These are phyloP conservation scores for Drosophila busckii DNA, from an alignment of 1,140 invertebrate species.

Conservation along the genomic window DNA sequence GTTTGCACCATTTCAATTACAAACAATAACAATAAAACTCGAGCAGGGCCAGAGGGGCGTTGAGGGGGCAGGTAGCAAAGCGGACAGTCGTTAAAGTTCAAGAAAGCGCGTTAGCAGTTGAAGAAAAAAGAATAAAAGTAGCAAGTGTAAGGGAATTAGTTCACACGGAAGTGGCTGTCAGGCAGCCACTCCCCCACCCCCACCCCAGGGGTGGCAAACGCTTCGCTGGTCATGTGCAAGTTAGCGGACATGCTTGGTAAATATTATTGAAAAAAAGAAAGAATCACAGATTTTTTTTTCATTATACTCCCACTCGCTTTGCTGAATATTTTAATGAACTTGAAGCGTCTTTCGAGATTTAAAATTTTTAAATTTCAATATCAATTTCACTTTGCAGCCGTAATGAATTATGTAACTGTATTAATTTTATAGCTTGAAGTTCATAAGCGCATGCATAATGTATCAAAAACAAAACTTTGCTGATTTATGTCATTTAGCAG, in stretches of 20 bases:
- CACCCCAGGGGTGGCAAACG: background rate
- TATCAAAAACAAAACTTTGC: no score
- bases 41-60: slow-evolving; percentile 16
- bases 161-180: slow-evolving; percentile 68
- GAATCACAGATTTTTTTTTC: slow-evolving; percentile 64
- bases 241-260: slow-evolving; percentile 67
- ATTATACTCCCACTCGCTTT: background rate
- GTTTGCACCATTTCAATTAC: slow-evolving; percentile 77
- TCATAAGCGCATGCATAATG: no score
- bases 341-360: slow-evolving; percentile 29
- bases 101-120: slow-evolving; percentile 35
- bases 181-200: background rate
- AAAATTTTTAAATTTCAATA: no score
- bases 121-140: slow-evolving; percentile 13
- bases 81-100: slow-evolving; percentile 31
- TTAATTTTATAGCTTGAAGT: no score
- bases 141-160: slow-evolving; percentile 60
- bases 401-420: no score
- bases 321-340: slow-evolving; percentile 42
- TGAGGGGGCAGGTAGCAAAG: background rate
- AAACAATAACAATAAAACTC: slow-evolving; percentile 75
- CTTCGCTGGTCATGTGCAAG: slow-evolving; percentile 56
- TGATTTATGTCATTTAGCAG: no score
- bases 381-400: slow-evolving; percentile 1
- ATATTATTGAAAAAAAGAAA: slow-evolving; percentile 70